Evolutionary conservation across 2,888 invertebrate species (phyloP).

Genomic region (Empis stercorea): DNA sequence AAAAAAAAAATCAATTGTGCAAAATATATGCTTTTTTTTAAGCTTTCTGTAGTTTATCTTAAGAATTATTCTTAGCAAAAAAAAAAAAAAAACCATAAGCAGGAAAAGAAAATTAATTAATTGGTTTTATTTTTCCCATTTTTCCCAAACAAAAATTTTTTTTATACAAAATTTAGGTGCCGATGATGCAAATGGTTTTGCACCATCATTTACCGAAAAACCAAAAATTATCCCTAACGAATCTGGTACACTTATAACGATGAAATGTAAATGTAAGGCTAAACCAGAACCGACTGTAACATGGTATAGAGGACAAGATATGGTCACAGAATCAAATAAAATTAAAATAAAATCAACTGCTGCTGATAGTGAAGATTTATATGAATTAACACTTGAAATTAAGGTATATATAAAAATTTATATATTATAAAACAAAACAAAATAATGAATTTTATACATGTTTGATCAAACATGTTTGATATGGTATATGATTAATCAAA

Average conservation of each 20-base stretch:
- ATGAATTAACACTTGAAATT: constrained; percentile 69
- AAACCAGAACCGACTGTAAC: constrained; percentile 89
- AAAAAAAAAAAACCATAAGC: no score
- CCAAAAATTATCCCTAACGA: constrained; percentile 98
- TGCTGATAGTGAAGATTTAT: constrained; percentile 72
- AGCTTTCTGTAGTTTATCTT: no score
- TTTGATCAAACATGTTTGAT: no score
- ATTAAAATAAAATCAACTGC: constrained; percentile 65
- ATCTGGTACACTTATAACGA: constrained; percentile 89
- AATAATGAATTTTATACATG: no score
- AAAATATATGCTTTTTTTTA: no score
- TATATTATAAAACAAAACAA: no score
- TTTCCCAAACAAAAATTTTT: no score
- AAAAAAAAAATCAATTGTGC: no score
- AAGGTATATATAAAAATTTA: constrained; percentile 40
- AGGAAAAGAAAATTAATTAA: no score
- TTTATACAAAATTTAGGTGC: constrained; percentile 50
- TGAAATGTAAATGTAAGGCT: constrained; percentile 93
- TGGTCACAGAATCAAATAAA: constrained; percentile 73
- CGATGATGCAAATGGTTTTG: constrained; percentile 77
- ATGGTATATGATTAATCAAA: no score
- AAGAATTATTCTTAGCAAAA: no score
- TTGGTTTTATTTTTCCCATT: no score
- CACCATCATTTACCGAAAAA: constrained; percentile 96
- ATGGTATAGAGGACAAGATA: constrained; percentile 86